phyloP scores from a whole-genome alignment of 2,888 invertebrate genomes.

The Meloe dianella region DNA sequence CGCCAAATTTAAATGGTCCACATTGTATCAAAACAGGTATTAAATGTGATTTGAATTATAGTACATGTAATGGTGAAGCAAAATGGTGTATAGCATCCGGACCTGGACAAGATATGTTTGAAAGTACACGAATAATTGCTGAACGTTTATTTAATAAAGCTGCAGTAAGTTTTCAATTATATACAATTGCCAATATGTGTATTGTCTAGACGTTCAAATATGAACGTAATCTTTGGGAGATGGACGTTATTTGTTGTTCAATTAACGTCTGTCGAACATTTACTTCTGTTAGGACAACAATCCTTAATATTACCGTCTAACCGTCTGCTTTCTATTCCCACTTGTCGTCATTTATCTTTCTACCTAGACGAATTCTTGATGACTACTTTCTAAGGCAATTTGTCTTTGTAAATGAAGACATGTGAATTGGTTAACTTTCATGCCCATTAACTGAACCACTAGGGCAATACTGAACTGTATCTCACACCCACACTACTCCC shows the following conservation, averaged over 20 bases:
- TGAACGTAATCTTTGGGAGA: no score
- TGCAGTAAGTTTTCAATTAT: constrained; percentile 63
- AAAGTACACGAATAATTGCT: constrained; percentile 90
- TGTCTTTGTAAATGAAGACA: constrained; percentile 53
- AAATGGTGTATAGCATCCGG: constrained; percentile 86
- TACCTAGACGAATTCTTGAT: background rate
- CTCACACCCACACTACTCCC: no score
- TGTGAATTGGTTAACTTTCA: background rate
- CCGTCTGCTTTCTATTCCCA: background rate
- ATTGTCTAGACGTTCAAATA: no score
- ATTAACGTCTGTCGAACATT: background rate
- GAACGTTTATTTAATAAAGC: constrained; percentile 76
- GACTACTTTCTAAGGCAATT: constrained; percentile 55
- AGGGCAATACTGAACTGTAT: no score
- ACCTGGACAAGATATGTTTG: constrained; percentile 87
- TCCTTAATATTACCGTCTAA: background rate
- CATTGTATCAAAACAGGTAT: constrained; percentile 80
- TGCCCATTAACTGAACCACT: no score
- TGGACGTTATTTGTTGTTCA: no score
- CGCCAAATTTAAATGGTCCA: constrained; percentile 88
- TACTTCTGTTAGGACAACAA: background rate
- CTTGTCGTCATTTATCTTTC: background rate
- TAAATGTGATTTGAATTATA: constrained; percentile 72
- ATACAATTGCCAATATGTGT: no score
- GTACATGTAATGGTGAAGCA: constrained; percentile 72